Conservation (phyloP, 1,140 invertebrate genomes). For the Drosophila mayri region DNA sequence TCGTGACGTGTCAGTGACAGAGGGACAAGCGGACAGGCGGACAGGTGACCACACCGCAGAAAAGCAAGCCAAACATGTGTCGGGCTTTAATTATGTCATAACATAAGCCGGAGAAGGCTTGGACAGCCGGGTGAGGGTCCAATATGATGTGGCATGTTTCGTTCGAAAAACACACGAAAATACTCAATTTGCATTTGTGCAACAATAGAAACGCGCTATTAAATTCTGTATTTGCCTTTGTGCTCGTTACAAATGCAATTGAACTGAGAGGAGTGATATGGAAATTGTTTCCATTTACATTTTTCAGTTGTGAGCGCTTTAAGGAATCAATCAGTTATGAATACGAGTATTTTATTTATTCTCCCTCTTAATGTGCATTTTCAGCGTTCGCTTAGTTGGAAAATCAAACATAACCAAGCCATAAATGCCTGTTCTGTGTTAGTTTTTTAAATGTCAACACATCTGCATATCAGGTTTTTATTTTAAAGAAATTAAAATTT, state of each 20-base stretch:
- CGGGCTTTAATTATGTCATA: conserved; percentile 59
- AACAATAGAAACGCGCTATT: conserved; percentile 19
- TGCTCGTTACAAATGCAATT: conserved; percentile 1
- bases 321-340: no score
- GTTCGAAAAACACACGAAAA: conserved; percentile 33
- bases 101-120: conserved; percentile 22
- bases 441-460: no score
- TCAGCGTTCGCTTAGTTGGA: no score
- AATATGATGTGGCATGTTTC: conserved; percentile 43
- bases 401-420: no score
- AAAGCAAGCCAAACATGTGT: conserved; percentile 49
- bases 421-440: no score
- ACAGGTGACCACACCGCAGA: conserved; percentile 23
- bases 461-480: no score
- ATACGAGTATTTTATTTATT: no score
- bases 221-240: conserved; percentile 9
- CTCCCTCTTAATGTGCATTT: no score
- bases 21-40: conserved; percentile 1
- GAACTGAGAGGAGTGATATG: conserved; percentile 1
- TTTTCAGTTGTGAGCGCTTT: not conserved
- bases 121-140: not conserved
- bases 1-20: conserved; percentile 45
- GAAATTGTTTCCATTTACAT: not conserved
- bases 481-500: no score
- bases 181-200: conserved; percentile 34